Base-by-base conservation (phyloP, 1,140 invertebrate genomes). In the Paralvinella palmiformis region DNA sequence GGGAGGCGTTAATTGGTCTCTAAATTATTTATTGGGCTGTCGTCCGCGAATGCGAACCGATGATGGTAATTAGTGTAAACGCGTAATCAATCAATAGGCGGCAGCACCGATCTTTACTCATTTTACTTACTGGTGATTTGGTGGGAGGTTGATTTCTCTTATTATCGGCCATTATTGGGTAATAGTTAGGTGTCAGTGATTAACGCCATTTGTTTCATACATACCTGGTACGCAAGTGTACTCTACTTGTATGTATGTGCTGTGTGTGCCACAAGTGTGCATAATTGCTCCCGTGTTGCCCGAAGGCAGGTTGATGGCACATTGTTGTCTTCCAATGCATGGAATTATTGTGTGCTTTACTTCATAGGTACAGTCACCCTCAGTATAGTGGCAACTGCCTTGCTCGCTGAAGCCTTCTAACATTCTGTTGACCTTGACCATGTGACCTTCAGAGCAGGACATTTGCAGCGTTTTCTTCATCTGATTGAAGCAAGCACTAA, bases 201-300 rank as follows among this genome's bases (percentile, higher is more conserved):
- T 10, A n/a, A 10, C 10, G 37, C 37, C 10, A 44, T 44, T n/a
- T 13, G 37, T 13, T 13, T 10, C 37, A 32, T 5, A 64, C 67
- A 67, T 67, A 78, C 74, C 72, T 69, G 68, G 67, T 41, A 75
- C 69, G 68, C 75, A 78, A 37, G 71, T 60, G 59, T 78, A 76
- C 62, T 75, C 71, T 65, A 74, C 72, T 64, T 75, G 75, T 57
- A 73, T 72, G 57, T 76, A 78, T 57, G 69, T 75, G 60, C 72
- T 68, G 35, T 65, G 60, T 20, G 67, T 44, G 41, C 68, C 58
- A 61, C 75, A 78, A 1, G 61, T 59, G 31, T 65, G 66, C 27
- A 75, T 67, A 22, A 56, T 61, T 20, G 68, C 66, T 1, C 74
- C 74, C 22, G 37, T 63, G 6, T 63, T 45, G 0, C 71, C 70